Base-by-base conservation (phyloP, 2,888 invertebrate genomes). In the Tenthredo notha region DNA sequence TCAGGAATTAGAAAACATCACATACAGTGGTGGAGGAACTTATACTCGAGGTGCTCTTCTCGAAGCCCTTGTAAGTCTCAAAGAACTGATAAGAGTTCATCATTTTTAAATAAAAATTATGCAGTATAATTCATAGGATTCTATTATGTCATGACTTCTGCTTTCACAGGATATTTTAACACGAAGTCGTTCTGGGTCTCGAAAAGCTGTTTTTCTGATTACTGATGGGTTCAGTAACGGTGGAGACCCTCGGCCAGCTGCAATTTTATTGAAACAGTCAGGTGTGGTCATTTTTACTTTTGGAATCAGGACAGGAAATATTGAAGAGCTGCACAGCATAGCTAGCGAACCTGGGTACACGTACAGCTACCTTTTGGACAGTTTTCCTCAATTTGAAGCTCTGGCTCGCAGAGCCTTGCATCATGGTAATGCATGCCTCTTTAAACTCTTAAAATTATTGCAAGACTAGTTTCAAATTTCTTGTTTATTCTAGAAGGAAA, bases 161-260 rank as follows among this genome's bases (percentile, higher is more conserved):
- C 33, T 67, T 7, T 90, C 89, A 29, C 87, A 95, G 94, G 93
- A 93, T 84, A 95, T 95, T 78, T 94, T 95, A 43, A 91, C 92
- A 75, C 92, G 92, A 9, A 91, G 93, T 33, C 93, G 95, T 25
- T 90, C 92, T 40, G 92, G 93, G 33, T 94, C 95, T 3, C 94
- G 93, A 87, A 96, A 96, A 90, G 95, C 95, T 0, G 93, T 96
- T 12, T 96, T 96, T 89, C 92, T 96, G 4, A 95, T 96, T 87
- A 96, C 96, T 0, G 96, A 96, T 89, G 96, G 96, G 18, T 96
- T 95, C 90, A 96, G 96, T 7, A 96, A 96, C 90, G 96, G 96
- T 1, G 96, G 95, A 0, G 95, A 96, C 92, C 96, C 96, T 0
- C 93, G 95, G 10, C 95, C 95, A 0, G 94, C 95, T 2, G 96